Base-by-base conservation (phyloP, 2,888 invertebrate species). In the Drosophila ustulata region DNA sequence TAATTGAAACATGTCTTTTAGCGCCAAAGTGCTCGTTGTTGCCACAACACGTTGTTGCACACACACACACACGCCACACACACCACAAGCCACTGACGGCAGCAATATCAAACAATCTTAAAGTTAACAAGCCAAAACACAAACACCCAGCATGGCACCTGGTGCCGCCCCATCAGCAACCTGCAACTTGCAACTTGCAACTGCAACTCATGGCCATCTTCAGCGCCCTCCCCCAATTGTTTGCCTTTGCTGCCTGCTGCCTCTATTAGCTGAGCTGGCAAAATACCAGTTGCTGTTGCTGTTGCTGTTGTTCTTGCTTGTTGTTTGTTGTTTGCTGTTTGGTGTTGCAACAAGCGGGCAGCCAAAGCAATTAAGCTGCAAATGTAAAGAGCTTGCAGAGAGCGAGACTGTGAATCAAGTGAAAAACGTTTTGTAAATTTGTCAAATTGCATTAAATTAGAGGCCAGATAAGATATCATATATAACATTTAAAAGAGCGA, bases 1-100 rank as follows among this genome's bases (percentile, higher is more conserved):
- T 87, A 90, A 87, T 86, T 89, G 89, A 75, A 90, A 89, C 89
- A 89, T 86, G 91, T 88, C 89, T 90, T 89, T 89, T 89, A 89
- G 91, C 89, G 89, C 91, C 89, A 87, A 89, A 89, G 87, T 70
- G 58, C 80, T 57, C 81, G 81, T 80, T 80, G 81, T 80, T 80
- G 80, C 83, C 70, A 70, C 85, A 89, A 88, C 88, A 87, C 82
- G 67, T 73, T 75, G 74, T 32, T 8, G 32, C 32, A 32, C 8
- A 32, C 82, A 67, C 82, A 67, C 49, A 43, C 57, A 26, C 7
- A 28, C 53, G 18, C 18, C 18, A 9, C 18, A 18, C 18, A 18
- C 18, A 18, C 18, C 18, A 8, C n/a, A 11, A 34, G 34, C 32
- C 3, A 9, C 4, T 1, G 30, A 56, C 51, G 30, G 26, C 39